Evolutionary conservation across 2,113 vertebrate genomes (phyloP).

Genomic region (Gadus macrocephalus): DNA sequence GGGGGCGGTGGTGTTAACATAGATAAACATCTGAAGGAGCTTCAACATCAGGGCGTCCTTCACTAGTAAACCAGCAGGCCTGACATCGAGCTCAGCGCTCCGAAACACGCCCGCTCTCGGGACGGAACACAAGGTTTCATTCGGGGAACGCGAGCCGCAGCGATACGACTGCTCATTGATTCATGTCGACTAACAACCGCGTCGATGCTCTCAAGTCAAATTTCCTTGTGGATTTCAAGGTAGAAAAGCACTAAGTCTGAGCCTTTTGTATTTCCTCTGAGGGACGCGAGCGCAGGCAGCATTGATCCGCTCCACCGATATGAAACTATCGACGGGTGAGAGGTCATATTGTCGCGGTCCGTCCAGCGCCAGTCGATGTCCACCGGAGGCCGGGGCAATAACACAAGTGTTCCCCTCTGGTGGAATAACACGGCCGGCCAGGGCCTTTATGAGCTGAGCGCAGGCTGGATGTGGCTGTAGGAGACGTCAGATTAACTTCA

Average conservation of each 20-base stretch:
- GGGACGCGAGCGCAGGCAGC: constrained; percentile 20
- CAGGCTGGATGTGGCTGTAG: constrained; percentile 57
- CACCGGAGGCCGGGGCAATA: constrained; percentile 42
- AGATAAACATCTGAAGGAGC: too few relatives aligned
- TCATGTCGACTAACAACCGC: constrained; percentile 44
- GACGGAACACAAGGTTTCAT: background rate
- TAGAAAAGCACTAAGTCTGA: constrained; percentile 53
- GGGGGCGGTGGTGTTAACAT: too few relatives aligned
- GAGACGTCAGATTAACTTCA: constrained; percentile 73
- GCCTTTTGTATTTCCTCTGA: constrained; percentile 49
- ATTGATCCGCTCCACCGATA: constrained; percentile 57
- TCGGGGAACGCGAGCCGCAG: background rate
- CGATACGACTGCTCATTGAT: constrained; percentile 50
- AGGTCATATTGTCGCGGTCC: constrained; percentile 56
- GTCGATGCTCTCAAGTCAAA: constrained; percentile 54
- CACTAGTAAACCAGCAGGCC: too few relatives aligned
- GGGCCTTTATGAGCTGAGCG: constrained; percentile 63
- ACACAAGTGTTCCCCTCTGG: constrained; percentile 52
- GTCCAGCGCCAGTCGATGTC: constrained; percentile 18
- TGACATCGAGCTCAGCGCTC: background rate
- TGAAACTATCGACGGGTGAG: constrained; percentile 60
- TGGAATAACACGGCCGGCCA: constrained; percentile 31
- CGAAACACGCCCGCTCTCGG: background rate
- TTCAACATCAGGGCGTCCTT: too few relatives aligned
- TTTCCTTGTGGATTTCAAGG: constrained; percentile 57